Percentiles rank a stretch among this genome's conserved stretches.
Evolutionary conservation across 2,113 vertebrate genomes (phyloP).

Genomic region (Petaurus breviceps): DNA sequence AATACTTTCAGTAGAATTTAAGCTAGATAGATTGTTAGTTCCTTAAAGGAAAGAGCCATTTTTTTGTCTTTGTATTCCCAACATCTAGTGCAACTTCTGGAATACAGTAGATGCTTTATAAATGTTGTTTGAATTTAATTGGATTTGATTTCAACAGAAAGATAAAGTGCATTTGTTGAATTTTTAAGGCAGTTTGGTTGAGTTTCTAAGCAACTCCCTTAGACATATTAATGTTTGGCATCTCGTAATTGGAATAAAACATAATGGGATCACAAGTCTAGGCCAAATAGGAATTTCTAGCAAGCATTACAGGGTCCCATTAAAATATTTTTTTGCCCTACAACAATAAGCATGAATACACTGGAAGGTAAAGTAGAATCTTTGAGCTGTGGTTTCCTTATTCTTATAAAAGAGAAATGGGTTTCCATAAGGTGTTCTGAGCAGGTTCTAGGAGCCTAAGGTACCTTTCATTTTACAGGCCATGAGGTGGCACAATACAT

Average conservation of each 20-base stretch:
- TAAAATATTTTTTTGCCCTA: not conserved
- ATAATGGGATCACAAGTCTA: not conserved
- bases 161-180: not conserved
- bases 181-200: not conserved
- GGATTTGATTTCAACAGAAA: not conserved
- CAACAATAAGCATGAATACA: not conserved
- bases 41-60: not conserved
- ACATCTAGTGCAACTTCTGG: not conserved
- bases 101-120: not conserved
- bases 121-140: not conserved
- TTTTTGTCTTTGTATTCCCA: not conserved
- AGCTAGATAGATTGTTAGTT: not conserved
- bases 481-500: too few relatives aligned
- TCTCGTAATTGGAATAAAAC: not conserved
- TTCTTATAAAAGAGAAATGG: not conserved
- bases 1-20: not conserved
- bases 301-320: not conserved
- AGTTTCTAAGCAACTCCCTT: not conserved
- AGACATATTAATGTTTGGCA: not conserved
- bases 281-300: not conserved
- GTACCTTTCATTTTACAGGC: too few relatives aligned
- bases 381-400: not conserved
- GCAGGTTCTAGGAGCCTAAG: too few relatives aligned
- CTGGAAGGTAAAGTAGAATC: not conserved
- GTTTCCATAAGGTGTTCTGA: not conserved